phyloP scores from a whole-genome alignment of 2,797 vertebrate genomes.

The Poecilia picta region DNA sequence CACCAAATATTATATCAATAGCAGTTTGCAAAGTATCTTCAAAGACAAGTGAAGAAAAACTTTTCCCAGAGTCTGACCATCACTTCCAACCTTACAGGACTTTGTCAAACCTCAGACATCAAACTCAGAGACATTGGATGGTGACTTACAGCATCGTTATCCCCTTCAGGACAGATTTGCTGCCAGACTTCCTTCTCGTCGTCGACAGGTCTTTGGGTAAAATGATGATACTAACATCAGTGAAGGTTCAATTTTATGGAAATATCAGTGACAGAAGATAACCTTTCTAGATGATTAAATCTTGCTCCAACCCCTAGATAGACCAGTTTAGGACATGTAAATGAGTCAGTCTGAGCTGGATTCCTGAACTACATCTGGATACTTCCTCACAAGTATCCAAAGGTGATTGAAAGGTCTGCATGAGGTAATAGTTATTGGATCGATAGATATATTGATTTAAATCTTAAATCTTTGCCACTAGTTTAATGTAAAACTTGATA shows the following conservation, averaged over 20 bases:
- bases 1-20: neutral
- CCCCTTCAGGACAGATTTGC: neutral
- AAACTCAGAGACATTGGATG: neutral
- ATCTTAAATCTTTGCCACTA: neutral
- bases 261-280: neutral
- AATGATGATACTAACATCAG: neutral
- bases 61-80: neutral
- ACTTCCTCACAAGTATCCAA: neutral
- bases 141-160: neutral
- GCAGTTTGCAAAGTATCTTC: neutral
- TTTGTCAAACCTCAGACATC: too few species aligned
- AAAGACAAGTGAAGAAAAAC: neutral
- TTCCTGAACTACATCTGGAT: neutral
- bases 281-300: neutral
- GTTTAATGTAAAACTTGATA: neutral
- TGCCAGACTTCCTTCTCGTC: neutral
- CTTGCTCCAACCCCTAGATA: neutral
- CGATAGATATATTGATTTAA: neutral
- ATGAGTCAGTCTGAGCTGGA: neutral
- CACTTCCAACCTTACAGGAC: too few species aligned
- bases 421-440: neutral
- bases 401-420: neutral
- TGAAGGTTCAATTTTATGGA: neutral
- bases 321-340: neutral
- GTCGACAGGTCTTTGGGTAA: neutral